Conservation (phyloP, 92 coral and sea anemone genomes). For the Blastomussa wellsi region DNA sequence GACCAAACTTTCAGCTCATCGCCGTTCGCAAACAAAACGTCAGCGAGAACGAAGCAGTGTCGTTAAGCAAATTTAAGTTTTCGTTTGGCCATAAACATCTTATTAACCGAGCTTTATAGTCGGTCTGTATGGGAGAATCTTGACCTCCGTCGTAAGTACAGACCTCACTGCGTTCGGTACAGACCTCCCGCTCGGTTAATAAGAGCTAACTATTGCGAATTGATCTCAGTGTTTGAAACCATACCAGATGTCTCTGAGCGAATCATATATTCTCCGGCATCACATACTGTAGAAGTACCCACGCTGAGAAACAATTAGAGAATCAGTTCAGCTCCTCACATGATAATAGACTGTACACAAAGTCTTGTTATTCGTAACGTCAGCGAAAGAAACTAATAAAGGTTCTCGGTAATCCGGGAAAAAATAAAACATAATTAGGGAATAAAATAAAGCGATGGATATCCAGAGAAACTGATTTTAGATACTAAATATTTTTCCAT, state of each 20-base stretch:
- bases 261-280: background rate
- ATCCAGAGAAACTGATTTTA: background rate
- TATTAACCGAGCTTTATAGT: too few species aligned
- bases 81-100: too few species aligned
- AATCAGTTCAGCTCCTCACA: background rate
- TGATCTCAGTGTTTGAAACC: background rate
- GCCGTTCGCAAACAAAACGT: too few species aligned
- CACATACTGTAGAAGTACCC: background rate
- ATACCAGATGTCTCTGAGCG: background rate
- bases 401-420: background rate
- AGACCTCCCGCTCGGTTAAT: too few species aligned
- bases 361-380: background rate
- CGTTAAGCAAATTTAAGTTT: too few species aligned
- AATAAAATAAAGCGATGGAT: background rate
- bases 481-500: background rate
- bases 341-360: background rate
- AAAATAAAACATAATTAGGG: background rate
- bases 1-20: too few species aligned
- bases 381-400: background rate
- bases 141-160: too few species aligned
- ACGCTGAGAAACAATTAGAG: background rate
- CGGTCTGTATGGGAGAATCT: too few species aligned
- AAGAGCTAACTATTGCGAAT: too few species aligned
- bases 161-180: too few species aligned
- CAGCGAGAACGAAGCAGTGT: too few species aligned